Evolutionary conservation across 1,140 invertebrate species (phyloP).

Genomic region (Apocrypta bakeri): DNA sequence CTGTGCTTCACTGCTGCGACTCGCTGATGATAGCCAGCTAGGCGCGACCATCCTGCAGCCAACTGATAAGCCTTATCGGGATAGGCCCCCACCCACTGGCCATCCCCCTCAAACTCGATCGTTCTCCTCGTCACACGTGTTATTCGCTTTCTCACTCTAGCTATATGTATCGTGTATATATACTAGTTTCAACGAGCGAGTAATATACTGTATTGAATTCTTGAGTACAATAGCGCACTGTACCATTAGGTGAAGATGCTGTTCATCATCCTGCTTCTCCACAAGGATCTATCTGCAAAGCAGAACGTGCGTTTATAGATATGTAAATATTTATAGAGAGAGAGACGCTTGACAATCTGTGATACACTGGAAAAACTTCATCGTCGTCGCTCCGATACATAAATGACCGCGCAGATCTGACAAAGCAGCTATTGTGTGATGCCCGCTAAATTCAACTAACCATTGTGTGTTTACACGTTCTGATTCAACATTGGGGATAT

Average conservation of each 20-base stretch:
- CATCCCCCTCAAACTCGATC: conserved; percentile 16
- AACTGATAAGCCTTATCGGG: conserved; percentile 62
- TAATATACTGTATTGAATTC: too few species aligned
- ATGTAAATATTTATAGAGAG: background rate
- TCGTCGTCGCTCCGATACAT: background rate
- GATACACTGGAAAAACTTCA: background rate
- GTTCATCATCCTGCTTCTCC: too few species aligned
- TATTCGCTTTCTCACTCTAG: background rate
- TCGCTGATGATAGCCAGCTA: conserved; percentile 54
- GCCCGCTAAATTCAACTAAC: conserved; percentile 19
- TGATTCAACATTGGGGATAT: conserved; percentile 15
- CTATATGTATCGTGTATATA: background rate
- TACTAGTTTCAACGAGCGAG: too few species aligned
- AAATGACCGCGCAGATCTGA: conserved; percentile 10
- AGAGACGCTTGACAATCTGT: background rate
- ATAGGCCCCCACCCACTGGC: conserved; percentile 52
- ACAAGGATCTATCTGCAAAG: background rate
- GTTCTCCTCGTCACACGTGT: background rate
- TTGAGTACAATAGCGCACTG: too few species aligned
- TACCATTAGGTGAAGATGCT: too few species aligned
- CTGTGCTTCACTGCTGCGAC: conserved; percentile 55
- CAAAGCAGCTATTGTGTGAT: background rate
- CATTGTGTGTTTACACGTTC: conserved; percentile 29
- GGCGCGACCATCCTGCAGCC: conserved; percentile 56
- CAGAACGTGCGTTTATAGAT: background rate